A percentile compares a stretch with the other conserved stretches of the same genome.
Conservation (phyloP, 2,888 invertebrate genomes). For the Oligia latruncula region DNA sequence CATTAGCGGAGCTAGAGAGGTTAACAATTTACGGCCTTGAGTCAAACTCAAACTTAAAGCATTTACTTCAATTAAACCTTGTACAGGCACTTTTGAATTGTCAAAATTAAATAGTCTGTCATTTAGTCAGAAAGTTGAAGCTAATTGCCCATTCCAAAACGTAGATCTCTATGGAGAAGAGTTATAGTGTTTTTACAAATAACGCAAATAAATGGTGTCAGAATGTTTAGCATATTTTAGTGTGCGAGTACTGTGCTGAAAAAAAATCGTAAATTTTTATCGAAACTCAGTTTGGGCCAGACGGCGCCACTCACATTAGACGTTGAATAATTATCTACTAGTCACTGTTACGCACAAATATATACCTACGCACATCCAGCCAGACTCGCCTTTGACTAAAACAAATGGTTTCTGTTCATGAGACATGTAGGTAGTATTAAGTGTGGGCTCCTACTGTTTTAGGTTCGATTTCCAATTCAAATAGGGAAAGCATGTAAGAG, state of each 20-base stretch:
- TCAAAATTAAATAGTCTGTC: no score
- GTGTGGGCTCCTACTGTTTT: neutral
- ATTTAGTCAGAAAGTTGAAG: no score
- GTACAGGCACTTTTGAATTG: no score
- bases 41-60: no score
- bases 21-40: neutral
- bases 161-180: no score
- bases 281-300: slow-evolving; percentile 18
- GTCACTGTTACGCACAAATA: slow-evolving; percentile 32
- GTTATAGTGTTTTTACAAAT: neutral
- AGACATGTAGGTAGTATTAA: slow-evolving; percentile 8
- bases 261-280: neutral
- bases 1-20: no score
- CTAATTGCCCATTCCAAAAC: no score
- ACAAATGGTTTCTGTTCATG: slow-evolving; percentile 26
- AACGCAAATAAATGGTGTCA: neutral
- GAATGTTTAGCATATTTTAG: neutral
- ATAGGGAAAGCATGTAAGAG: neutral
- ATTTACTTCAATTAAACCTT: no score
- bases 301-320: slow-evolving; percentile 47
- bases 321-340: slow-evolving; percentile 52
- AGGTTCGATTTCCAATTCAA: neutral
- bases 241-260: neutral
- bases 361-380: neutral
- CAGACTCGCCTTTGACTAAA: slow-evolving; percentile 23